Evolutionary conservation across 2,888 invertebrate genomes (phyloP).

Genomic region (Autographa gamma): DNA sequence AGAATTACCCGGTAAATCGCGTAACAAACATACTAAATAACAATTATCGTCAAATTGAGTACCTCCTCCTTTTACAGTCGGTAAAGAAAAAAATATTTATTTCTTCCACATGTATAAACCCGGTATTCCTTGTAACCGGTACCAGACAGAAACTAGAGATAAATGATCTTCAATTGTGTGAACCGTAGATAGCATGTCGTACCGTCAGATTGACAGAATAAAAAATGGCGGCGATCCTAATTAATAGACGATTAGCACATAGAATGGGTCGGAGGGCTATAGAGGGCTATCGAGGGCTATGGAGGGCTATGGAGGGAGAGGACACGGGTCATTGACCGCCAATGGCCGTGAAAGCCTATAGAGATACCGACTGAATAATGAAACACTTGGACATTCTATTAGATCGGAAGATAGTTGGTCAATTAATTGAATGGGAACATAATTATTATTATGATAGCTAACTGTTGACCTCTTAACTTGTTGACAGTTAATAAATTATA

Average conservation of each 20-base stretch:
- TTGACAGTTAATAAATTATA: too few relatives aligned
- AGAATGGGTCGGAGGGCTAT: slow-evolving; percentile 22
- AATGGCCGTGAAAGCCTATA: slow-evolving; percentile 27
- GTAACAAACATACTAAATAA: too few relatives aligned
- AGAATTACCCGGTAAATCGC: too few relatives aligned
- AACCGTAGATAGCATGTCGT: slow-evolving; percentile 30
- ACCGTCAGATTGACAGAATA: slow-evolving; percentile 37
- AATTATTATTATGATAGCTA: background rate
- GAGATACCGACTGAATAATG: background rate
- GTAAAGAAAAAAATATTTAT: too few relatives aligned
- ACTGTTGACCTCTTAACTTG: too few relatives aligned
- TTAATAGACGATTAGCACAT: slow-evolving; percentile 49
- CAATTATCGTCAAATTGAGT: too few relatives aligned
- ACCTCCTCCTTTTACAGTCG: too few relatives aligned
- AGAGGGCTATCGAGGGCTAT: slow-evolving; percentile 5
- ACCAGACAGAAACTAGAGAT: slow-evolving; percentile 14
- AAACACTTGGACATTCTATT: background rate
- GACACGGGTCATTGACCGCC: slow-evolving; percentile 27
- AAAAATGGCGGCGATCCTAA: slow-evolving; percentile 46
- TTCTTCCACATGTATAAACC: background rate
- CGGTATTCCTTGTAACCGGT: background rate
- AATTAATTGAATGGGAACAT: background rate
- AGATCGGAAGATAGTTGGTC: background rate
- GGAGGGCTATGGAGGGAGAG: background rate
- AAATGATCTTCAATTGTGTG: slow-evolving; percentile 31